These are phyloP conservation scores for Lacerta viridis DNA, from an alignment of 2,797 vertebrate genomes.

Conservation along the genomic window DNA sequence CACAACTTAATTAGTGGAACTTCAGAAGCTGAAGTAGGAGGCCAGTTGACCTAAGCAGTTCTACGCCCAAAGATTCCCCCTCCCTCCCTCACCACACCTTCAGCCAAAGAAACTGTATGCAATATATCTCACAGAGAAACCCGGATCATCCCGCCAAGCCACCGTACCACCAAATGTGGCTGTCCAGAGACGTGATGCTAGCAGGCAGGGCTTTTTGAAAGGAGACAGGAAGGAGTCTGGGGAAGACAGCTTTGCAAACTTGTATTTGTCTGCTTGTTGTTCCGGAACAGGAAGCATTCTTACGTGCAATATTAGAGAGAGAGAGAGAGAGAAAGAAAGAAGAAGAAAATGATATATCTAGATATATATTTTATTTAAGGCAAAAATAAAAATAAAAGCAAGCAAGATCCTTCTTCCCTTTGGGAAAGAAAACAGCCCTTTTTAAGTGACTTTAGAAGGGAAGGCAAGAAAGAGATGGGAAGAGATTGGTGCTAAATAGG, in stretches of 20 bases:
- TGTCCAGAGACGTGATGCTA: conserved; percentile 48
- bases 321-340: conserved; percentile 56
- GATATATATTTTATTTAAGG: conserved; percentile 82
- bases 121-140: conserved; percentile 52
- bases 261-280: conserved; percentile 75
- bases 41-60: conserved; percentile 26
- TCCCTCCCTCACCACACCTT: conserved; percentile 41
- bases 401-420: conserved; percentile 72
- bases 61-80: conserved; percentile 49
- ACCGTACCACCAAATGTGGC: conserved; percentile 62
- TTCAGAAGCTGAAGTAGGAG: conserved; percentile 22
- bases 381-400: conserved; percentile 63
- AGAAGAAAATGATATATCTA: conserved; percentile 71
- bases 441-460: conserved; percentile 44
- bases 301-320: conserved; percentile 87
- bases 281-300: conserved; percentile 78
- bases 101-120: conserved; percentile 65
- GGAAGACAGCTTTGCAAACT: conserved; percentile 66
- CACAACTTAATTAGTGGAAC: conserved; percentile 35
- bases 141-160: conserved; percentile 31
- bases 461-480: conserved; percentile 69
- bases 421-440: conserved; percentile 58
- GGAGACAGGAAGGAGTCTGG: conserved; percentile 45
- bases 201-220: conserved; percentile 56
- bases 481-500: conserved; percentile 72